These are phyloP conservation scores for Arizona elegans DNA, from an alignment of 2,113 vertebrate species.

Conservation along the genomic window DNA sequence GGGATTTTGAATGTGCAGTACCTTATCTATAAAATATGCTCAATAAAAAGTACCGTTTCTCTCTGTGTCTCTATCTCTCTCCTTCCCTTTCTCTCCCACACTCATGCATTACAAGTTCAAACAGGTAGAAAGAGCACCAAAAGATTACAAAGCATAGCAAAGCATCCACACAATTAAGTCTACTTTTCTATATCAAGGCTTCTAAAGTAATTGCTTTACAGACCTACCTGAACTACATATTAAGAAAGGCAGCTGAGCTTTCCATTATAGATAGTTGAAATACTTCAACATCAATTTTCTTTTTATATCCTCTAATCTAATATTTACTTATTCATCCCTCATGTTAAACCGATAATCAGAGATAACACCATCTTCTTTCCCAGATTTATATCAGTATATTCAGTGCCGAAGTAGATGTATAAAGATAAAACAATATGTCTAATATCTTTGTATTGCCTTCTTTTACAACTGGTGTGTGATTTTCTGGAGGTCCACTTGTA, in stretches of 20 bases:
- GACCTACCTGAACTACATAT: background rate
- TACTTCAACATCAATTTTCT: background rate
- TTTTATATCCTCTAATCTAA: background rate
- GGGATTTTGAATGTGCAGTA: background rate
- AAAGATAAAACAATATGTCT: background rate
- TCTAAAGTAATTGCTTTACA: background rate
- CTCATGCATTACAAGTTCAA: background rate
- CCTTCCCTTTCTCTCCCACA: background rate
- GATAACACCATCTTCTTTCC: background rate
- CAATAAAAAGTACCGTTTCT: background rate
- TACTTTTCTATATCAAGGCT: background rate
- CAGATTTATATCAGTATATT: background rate
- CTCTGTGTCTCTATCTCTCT: background rate
- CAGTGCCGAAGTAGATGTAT: background rate
- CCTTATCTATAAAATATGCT: background rate
- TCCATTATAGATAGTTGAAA: background rate
- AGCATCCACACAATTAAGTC: background rate
- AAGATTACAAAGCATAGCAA: background rate
- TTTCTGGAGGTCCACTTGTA: background rate
- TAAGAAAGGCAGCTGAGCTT: background rate
- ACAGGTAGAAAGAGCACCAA: background rate
- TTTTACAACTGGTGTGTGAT: background rate
- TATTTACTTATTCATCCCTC: background rate
- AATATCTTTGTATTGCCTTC: background rate
- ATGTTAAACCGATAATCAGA: background rate